phyloP scores from a whole-genome alignment of 2,113 vertebrate genomes.

The Charina bottae region DNA sequence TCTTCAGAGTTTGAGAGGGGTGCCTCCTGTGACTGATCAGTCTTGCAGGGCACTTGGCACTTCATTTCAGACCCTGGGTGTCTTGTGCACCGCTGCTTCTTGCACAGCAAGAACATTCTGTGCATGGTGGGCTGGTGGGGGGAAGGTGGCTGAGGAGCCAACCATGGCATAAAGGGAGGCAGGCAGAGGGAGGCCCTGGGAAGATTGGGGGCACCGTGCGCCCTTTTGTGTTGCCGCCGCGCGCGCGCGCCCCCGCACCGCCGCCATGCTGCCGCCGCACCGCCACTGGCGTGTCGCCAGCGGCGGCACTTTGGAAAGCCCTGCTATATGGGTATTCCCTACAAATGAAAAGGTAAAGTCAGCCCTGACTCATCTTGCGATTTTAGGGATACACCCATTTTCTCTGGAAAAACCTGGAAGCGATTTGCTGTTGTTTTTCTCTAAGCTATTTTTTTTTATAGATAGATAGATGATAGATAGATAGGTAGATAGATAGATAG shows the following conservation, averaged over 20 bases:
- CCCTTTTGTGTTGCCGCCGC: too few species aligned
- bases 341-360: background rate
- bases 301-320: too few species aligned
- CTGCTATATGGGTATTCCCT: background rate
- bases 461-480: too few species aligned
- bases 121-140: background rate
- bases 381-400: background rate
- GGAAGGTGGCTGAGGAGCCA: background rate
- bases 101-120: background rate
- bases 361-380: background rate
- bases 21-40: background rate
- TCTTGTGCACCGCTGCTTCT: background rate
- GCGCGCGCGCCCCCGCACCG: too few species aligned
- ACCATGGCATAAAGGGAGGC: background rate
- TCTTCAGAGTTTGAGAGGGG: background rate
- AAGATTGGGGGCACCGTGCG: background rate
- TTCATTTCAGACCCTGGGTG: fast-evolving
- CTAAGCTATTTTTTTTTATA: too few species aligned
- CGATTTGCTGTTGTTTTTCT: background rate
- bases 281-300: too few species aligned
- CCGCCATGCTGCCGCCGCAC: too few species aligned
- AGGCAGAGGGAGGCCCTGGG: background rate
- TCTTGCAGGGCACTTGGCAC: too few species aligned
- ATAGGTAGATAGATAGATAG: too few species aligned
- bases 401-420: background rate